phyloP scores from a whole-genome alignment of 2,113 vertebrate species.

The Triplophysa tibetana region DNA sequence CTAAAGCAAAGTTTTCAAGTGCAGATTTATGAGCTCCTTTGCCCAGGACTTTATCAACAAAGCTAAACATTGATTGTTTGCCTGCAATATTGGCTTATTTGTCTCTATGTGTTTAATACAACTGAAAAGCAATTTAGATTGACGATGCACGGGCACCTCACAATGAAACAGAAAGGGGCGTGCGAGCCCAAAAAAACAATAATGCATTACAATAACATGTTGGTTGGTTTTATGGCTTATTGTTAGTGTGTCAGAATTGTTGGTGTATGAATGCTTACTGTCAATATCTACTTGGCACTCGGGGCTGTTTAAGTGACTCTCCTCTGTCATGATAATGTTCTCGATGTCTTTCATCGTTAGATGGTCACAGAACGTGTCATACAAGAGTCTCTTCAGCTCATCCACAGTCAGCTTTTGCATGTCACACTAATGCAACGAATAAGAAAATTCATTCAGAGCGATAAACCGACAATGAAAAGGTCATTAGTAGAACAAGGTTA shows the following conservation, averaged over 20 bases:
- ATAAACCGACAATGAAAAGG: not conserved
- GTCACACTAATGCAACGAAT: slow-evolving; percentile 81
- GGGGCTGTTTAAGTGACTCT: slow-evolving; percentile 91
- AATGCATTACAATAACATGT: not conserved
- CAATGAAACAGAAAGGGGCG: slow-evolving; percentile 15
- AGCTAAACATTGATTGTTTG: slow-evolving; percentile 35
- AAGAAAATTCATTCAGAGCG: not conserved
- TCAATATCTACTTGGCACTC: slow-evolving; percentile 86
- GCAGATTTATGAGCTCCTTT: slow-evolving; percentile 34
- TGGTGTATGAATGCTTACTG: slow-evolving; percentile 46
- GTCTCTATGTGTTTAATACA: not conserved
- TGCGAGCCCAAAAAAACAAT: slow-evolving; percentile 11
- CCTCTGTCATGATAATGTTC: slow-evolving; percentile 98
- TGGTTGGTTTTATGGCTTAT: not conserved
- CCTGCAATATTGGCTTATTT: slow-evolving; percentile 6
- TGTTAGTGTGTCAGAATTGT: not conserved
- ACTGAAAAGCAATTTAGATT: slow-evolving; percentile 39
- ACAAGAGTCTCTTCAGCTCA: slow-evolving; percentile 93
- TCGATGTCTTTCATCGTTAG: slow-evolving; percentile 99
- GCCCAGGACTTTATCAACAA: slow-evolving; percentile 10
- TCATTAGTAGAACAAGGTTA: slow-evolving; percentile 2
- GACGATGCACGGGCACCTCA: slow-evolving; percentile 22
- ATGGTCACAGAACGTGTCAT: slow-evolving; percentile 98
- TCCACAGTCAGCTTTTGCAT: slow-evolving; percentile 98
- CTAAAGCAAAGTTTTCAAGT: not conserved